Evolutionary conservation across 2,113 vertebrate species (phyloP), one percentile per base, ranked within the genome.

Genomic region (Crocuta crocuta): DNA sequence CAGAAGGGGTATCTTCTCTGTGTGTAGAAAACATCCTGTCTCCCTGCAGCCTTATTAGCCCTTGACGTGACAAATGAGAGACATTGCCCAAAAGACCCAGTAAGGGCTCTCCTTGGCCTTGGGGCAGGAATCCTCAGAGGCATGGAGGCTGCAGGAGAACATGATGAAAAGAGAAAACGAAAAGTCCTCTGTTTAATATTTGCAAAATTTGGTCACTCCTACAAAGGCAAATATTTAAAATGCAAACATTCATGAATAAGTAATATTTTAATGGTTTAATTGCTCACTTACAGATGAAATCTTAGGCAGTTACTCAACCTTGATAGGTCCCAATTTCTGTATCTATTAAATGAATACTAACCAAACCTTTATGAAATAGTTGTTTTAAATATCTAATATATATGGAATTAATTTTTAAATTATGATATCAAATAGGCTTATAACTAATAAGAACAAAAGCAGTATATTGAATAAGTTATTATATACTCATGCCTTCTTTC

Each of bases 211-310:
- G 65, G 28, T 79, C 33, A 93, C 39, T 90, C 39, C 70, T 65
- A 66, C 63, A 79, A 79, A 96, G 71, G 21, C 71, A 96, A 94
- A 94, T 79, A 78, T 84, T 93, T 89, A 71, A 74, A 96, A 89
- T 71, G 43, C 71, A 90, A 96, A 85, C 39, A 50, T 17, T 5
- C 53, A 28, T n/a, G 61, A 70, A 71, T 93, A 80, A 84, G 33
- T 78, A 85, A 93, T 71, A 68, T 26, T 70, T 84, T 48, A 85
- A 50, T 4, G 33, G 39, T 86, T 63, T 43, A 50, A 11, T 76
- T 61, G 48, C 19, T 78, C 33, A 43, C 39, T 63, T 53, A 39
- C 39, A 58, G 21, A 31, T 39, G 48, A 96, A 89, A 83, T 68
- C 35, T 88, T 48, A 45, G n/a, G 55, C 55, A 78, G 39, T 84